These are phyloP conservation scores for Alsophila aescularia DNA, from an alignment of 2,888 invertebrate species.

Conservation along the genomic window DNA sequence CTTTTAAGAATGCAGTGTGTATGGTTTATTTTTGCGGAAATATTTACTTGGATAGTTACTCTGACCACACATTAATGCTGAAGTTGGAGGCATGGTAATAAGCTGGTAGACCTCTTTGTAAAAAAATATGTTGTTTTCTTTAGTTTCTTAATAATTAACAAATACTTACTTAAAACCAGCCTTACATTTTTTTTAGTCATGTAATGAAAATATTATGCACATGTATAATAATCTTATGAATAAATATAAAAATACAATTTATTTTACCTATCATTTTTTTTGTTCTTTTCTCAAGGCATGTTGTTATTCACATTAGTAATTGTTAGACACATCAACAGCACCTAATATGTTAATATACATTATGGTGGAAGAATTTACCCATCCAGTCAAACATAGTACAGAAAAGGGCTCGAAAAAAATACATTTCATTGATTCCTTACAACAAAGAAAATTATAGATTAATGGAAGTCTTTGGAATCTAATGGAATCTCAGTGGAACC, in stretches of 20 bases:
- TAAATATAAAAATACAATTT: conserved; percentile 8
- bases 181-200: conserved; percentile 1
- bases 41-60: too few species aligned
- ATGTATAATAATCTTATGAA: neutral
- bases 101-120: too few species aligned
- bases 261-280: neutral
- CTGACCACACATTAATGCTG: too few species aligned
- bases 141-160: conserved; percentile 2
- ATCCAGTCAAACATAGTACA: too few species aligned
- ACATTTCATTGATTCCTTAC: too few species aligned
- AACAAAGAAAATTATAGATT: too few species aligned
- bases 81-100: too few species aligned
- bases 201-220: neutral
- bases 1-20: too few species aligned
- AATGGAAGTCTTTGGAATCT: neutral
- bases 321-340: conserved; percentile 5
- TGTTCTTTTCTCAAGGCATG: neutral
- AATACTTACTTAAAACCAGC: conserved; percentile 7
- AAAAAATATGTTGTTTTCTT: too few species aligned
- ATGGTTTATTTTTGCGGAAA: too few species aligned
- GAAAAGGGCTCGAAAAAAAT: too few species aligned
- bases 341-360: neutral
- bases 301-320: conserved; percentile 1
- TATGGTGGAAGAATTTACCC: neutral
- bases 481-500: conserved; percentile 9